These are phyloP conservation scores for Gambusia yucatana DNA, from an alignment of 2,797 vertebrate genomes.

Conservation along the genomic window DNA sequence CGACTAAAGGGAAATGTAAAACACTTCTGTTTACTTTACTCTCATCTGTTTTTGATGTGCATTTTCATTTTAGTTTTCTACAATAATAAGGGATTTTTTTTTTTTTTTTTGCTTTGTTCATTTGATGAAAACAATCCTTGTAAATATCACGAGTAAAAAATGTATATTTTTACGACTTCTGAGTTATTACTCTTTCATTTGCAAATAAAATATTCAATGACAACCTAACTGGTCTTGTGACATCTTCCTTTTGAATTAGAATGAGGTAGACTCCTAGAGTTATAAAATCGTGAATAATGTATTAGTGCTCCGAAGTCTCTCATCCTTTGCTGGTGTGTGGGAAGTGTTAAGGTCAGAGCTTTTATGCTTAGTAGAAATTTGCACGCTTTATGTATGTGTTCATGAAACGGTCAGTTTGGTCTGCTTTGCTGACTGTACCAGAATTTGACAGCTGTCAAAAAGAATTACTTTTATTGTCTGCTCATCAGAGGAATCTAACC, in stretches of 20 bases:
- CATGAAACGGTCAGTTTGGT: neutral
- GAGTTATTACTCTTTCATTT: slow-evolving; percentile 88
- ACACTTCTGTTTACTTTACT: slow-evolving; percentile 64
- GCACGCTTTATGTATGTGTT: neutral
- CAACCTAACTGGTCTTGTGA: slow-evolving; percentile 64
- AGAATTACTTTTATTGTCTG: neutral
- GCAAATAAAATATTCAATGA: slow-evolving; percentile 88
- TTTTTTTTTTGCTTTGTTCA: slow-evolving; percentile 48
- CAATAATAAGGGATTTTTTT: slow-evolving; percentile 43
- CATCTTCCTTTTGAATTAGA: slow-evolving; percentile 47
- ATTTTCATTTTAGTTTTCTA: slow-evolving; percentile 75
- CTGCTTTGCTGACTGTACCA: slow-evolving; percentile 11
- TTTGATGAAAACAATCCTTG: slow-evolving; percentile 82
- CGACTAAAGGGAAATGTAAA: slow-evolving; percentile 72
- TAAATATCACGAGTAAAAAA: slow-evolving; percentile 87
- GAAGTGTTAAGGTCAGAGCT: slow-evolving; percentile 1
- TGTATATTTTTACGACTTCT: slow-evolving; percentile 90
- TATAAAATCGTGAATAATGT: neutral
- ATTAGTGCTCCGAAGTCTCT: neutral
- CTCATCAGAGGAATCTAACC: slow-evolving; percentile 1
- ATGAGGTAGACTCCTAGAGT: neutral
- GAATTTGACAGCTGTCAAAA: slow-evolving; percentile 25
- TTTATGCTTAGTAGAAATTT: neutral
- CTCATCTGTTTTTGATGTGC: slow-evolving; percentile 69
- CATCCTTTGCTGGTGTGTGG: neutral